phyloP scores from a whole-genome alignment of 2,888 invertebrate species.

The Macrophya alboannulata region DNA sequence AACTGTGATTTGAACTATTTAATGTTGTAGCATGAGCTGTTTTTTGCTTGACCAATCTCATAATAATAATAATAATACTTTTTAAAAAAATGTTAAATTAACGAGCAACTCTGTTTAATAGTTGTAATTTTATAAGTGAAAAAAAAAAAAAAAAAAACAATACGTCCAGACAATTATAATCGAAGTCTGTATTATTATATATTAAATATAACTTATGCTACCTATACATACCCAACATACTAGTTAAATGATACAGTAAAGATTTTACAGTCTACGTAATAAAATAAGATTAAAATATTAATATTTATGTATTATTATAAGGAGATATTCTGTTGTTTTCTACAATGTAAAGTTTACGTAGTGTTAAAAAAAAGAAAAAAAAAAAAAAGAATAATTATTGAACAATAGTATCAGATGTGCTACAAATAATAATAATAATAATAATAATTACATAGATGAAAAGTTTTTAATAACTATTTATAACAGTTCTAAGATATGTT shows the following conservation, averaged over 20 bases:
- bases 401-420: slow-evolving; percentile 44
- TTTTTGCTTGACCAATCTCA: slow-evolving; percentile 47
- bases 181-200: slow-evolving; percentile 32
- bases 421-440: slow-evolving; percentile 2
- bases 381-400: slow-evolving; percentile 44
- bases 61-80: not conserved
- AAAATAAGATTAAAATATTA: slow-evolving; percentile 21
- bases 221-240: slow-evolving; percentile 1
- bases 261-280: slow-evolving; percentile 13
- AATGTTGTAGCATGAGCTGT: slow-evolving; percentile 53
- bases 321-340: slow-evolving; percentile 72
- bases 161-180: slow-evolving; percentile 17
- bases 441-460: not conserved
- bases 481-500: not conserved
- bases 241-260: slow-evolving; percentile 36
- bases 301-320: slow-evolving; percentile 51
- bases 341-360: slow-evolving; percentile 76
- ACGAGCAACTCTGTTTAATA: slow-evolving; percentile 10
- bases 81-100: slow-evolving; percentile 30
- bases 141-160: slow-evolving; percentile 3
- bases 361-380: slow-evolving; percentile 69
- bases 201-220: slow-evolving; percentile 22
- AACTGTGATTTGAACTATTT: slow-evolving; percentile 47
- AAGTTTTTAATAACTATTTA: not conserved
- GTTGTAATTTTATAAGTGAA: slow-evolving; percentile 31